A percentile compares a stretch with the other conserved stretches of the same genome.
phyloP scores from a whole-genome alignment of 2,113 vertebrate genomes.

The Oryzias celebensis region DNA sequence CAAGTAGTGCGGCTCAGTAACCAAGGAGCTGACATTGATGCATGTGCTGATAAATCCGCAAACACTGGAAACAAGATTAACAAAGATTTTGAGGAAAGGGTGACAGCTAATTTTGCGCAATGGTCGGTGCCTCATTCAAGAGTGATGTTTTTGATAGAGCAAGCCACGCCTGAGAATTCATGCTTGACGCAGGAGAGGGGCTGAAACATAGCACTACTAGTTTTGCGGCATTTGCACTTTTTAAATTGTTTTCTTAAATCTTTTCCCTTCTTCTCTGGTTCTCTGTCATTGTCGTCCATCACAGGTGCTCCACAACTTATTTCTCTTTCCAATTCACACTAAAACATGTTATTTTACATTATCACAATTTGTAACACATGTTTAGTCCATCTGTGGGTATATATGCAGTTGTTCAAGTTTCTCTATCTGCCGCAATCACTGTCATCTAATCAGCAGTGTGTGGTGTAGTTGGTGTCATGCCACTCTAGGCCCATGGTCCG shows the following conservation, averaged over 20 bases:
- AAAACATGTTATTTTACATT: slow-evolving; percentile 9
- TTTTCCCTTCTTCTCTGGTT: neutral
- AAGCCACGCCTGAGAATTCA: slow-evolving; percentile 85
- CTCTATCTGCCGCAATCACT: slow-evolving; percentile 53
- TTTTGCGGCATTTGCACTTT: slow-evolving; percentile 78
- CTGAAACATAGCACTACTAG: slow-evolving; percentile 51
- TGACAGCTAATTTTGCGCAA: slow-evolving; percentile 99
- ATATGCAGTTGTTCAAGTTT: slow-evolving; percentile 20
- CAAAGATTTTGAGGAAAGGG: slow-evolving; percentile 99
- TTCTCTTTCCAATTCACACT: slow-evolving; percentile 24
- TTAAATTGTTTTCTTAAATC: slow-evolving; percentile 64
- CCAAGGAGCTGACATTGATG: slow-evolving; percentile 99
- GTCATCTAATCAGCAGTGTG: slow-evolving; percentile 66
- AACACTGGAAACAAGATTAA: slow-evolving; percentile 99
- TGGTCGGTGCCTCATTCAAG: slow-evolving; percentile 94
- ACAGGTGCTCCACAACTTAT: slow-evolving; percentile 4
- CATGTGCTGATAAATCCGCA: slow-evolving; percentile 99
- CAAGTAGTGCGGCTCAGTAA: slow-evolving; percentile 97
- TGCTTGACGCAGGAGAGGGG: slow-evolving; percentile 46
- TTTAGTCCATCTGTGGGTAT: slow-evolving; percentile 12
- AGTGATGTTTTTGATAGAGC: slow-evolving; percentile 94
- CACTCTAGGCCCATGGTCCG: slow-evolving; percentile 62
- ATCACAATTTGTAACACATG: slow-evolving; percentile 1
- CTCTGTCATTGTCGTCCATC: slow-evolving; percentile 7
- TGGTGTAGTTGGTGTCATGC: slow-evolving; percentile 63